These are phyloP conservation scores for Australoheros scitulus DNA, from an alignment of 2,113 vertebrate genomes.

Conservation along the genomic window DNA sequence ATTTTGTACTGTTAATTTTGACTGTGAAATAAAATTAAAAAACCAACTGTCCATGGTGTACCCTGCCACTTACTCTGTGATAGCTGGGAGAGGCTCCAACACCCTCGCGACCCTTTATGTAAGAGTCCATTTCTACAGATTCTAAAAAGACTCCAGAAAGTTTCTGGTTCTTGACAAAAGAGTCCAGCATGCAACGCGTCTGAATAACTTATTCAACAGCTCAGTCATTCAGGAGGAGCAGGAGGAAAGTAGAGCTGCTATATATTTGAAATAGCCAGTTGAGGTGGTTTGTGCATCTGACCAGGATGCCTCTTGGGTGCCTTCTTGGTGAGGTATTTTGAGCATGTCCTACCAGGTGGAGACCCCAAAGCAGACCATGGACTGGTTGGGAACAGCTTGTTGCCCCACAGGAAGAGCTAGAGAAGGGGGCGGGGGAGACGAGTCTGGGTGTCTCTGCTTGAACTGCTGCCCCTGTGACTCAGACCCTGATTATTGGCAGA, in stretches of 20 bases:
- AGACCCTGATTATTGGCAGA: neutral
- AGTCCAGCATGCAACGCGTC: too few species aligned
- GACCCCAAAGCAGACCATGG: too few species aligned
- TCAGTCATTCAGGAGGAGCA: neutral
- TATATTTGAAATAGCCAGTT: neutral
- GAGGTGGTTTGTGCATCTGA: too few species aligned
- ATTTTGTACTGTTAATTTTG: too few species aligned
- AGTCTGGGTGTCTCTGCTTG: neutral
- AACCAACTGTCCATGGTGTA: neutral
- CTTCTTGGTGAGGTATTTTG: too few species aligned
- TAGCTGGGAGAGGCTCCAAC: too few species aligned
- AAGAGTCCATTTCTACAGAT: neutral
- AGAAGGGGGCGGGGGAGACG: fast-evolving
- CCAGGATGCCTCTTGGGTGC: too few species aligned
- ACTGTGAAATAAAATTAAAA: neutral
- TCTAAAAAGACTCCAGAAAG: neutral
- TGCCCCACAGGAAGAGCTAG: too few species aligned
- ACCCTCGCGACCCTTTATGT: neutral
- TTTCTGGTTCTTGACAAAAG: too few species aligned
- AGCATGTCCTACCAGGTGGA: too few species aligned
- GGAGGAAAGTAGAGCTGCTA: neutral
- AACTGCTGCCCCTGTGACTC: neutral
- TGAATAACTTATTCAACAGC: neutral
- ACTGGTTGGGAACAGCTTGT: too few species aligned
- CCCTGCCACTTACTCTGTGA: too few species aligned